phyloP scores from a whole-genome alignment of 2,113 vertebrate genomes.

The Entelurus aequoreus region DNA sequence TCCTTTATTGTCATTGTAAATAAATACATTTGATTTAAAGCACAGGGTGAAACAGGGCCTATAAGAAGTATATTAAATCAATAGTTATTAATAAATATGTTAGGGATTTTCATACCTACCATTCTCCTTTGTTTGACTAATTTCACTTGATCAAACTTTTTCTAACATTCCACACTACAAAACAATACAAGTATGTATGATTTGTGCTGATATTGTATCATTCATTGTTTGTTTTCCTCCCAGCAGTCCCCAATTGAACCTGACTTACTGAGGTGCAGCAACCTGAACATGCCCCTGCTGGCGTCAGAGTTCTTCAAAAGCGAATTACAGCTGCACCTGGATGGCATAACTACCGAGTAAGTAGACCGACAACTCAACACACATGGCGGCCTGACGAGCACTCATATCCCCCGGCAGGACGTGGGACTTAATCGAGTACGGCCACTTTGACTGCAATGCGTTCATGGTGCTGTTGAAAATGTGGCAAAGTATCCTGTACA shows the following conservation, averaged over 20 bases:
- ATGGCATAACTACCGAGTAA: slow-evolving; percentile 1
- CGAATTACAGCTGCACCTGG: background rate
- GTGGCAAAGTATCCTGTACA: slow-evolving; percentile 7
- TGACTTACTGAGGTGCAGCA: slow-evolving; percentile 2
- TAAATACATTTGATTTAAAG: too few species aligned
- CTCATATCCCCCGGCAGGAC: background rate
- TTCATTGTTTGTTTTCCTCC: background rate
- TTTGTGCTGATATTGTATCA: background rate
- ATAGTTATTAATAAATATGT: too few species aligned
- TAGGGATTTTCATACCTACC: too few species aligned
- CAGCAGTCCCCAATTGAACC: slow-evolving; percentile 1
- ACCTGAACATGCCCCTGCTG: slow-evolving; percentile 4
- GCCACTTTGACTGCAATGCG: slow-evolving; percentile 4
- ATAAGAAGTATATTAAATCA: too few species aligned
- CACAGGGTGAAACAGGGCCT: too few species aligned
- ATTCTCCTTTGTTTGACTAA: too few species aligned
- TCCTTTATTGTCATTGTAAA: too few species aligned
- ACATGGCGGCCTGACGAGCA: background rate
- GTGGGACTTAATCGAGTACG: slow-evolving; percentile 6
- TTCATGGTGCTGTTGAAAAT: slow-evolving; percentile 9
- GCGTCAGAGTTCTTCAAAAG: slow-evolving; percentile 4
- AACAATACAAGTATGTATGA: too few species aligned
- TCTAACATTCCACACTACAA: too few species aligned
- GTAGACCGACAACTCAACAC: background rate
- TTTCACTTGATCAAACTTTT: too few species aligned